Percentiles rank a stretch among this genome's conserved stretches.
These are phyloP conservation scores for Drosophila parabipectinata DNA, from an alignment of 1,140 invertebrate species.

Conservation along the genomic window DNA sequence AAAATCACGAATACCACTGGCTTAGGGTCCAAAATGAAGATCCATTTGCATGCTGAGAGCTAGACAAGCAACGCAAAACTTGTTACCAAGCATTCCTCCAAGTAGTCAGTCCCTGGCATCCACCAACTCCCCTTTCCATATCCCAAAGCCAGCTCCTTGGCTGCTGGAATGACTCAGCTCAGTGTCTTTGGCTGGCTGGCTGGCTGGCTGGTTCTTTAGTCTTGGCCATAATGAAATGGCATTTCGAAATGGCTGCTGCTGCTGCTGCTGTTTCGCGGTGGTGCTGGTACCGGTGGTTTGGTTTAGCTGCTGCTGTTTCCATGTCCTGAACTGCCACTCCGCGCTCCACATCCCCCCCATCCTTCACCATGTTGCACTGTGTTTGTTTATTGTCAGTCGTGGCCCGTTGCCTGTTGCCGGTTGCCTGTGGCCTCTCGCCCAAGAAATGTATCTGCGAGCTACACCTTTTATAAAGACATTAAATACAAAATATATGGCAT, in stretches of 20 bases:
- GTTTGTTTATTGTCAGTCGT: slow-evolving; percentile 61
- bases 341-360: slow-evolving; percentile 12
- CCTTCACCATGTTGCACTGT: slow-evolving; percentile 11
- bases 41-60: slow-evolving; percentile 71
- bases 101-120: slow-evolving; percentile 1
- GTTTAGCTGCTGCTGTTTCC: slow-evolving; percentile 51
- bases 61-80: slow-evolving; percentile 62
- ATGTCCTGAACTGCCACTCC: slow-evolving; percentile 51
- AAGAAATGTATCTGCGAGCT: slow-evolving; percentile 72
- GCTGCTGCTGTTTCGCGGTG: slow-evolving; percentile 5
- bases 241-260: slow-evolving; percentile 77
- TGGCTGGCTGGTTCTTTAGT: slow-evolving; percentile 34
- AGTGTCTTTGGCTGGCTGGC: slow-evolving; percentile 23
- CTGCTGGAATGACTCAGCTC: slow-evolving; percentile 65
- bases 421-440: slow-evolving; percentile 28
- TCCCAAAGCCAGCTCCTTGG: slow-evolving; percentile 10
- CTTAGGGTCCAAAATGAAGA: slow-evolving; percentile 38
- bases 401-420: slow-evolving; percentile 10
- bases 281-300: background rate
- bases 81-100: slow-evolving; percentile 61
- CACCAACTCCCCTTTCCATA: background rate
- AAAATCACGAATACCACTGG: background rate
- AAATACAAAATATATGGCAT: slow-evolving; percentile 80
- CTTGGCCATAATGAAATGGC: slow-evolving; percentile 76
- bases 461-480: slow-evolving; percentile 82